Evolutionary conservation across 2,888 invertebrate species (phyloP), one percentile per base, ranked within the genome.

Genomic region (Temnothorax rugatulus): DNA sequence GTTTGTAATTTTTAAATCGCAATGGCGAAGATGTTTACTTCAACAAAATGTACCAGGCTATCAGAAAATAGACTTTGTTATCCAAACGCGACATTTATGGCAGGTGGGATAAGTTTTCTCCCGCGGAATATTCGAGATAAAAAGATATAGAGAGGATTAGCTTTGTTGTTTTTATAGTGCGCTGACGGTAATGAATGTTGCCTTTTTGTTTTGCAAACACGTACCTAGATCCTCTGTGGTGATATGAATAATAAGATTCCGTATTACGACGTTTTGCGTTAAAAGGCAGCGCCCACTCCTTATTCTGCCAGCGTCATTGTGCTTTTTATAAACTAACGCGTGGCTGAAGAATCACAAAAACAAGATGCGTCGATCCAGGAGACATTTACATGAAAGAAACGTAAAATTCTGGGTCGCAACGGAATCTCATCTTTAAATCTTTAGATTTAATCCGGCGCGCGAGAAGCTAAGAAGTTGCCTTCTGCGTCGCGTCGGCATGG

Each of bases 351-450:
- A 59, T 79, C 38, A 11, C 34, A 79, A 79, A 79, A 79, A 79
- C 47, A 71, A 59, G 59, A 71, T 59, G 47, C 71, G 71, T 47
- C 59, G 57, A 44, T 41, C 18, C 13, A 29, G 38, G 44, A 77
- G 71, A 71, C 57, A 81, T 81, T 81, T 81, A 71, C 79, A 59
- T 47, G 71, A 71, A 71, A 71, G 47, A 59, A 81, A 71, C 71
- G 79, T 81, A 71, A 81, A 81, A 71, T 81, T 81, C 79, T 71
- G n/a, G 47, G 29, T 47, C 21, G 57, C 54, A 47, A 47, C 44
- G 47, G 47, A 38, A 81, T 81, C 79, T 81, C 71, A 71, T 81
- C 79, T 81, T 71, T 71, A 81, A 79, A 81, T 81, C 79, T 81
- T 81, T 81, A 81, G 71, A 81, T 81, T 81, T 81, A 81, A 81